Percentiles rank a stretch among this genome's conserved stretches.
Evolutionary conservation across 2,797 vertebrate genomes (phyloP).

Genomic region (Clarias platycephalus): DNA sequence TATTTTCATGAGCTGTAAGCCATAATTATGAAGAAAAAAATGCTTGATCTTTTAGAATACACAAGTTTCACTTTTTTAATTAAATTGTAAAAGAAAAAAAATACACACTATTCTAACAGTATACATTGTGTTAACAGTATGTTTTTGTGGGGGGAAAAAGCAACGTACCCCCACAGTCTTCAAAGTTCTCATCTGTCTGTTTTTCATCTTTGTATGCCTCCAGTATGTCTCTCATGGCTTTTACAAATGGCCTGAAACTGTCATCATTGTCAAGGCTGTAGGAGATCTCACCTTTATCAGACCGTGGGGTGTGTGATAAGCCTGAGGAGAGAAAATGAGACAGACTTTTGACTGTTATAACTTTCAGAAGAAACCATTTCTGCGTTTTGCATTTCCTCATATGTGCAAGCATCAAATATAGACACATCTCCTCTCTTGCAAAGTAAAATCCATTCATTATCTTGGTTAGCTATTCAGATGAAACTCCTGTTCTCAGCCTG

Average conservation of each 20-base stretch:
- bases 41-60: too few species aligned
- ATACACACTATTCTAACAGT: background rate
- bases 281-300: slow-evolving; percentile 86
- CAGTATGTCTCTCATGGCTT: slow-evolving; percentile 70
- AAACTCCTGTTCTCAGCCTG: slow-evolving; percentile 63
- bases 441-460: slow-evolving; percentile 51
- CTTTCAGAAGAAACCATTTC: background rate
- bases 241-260: slow-evolving; percentile 63
- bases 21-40: too few species aligned
- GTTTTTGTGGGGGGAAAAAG: background rate
- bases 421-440: background rate
- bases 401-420: background rate
- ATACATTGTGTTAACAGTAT: too few species aligned
- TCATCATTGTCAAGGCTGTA: slow-evolving; percentile 58
- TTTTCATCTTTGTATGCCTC: slow-evolving; percentile 46
- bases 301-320: slow-evolving; percentile 86
- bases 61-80: too few species aligned
- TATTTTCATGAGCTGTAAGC: too few species aligned
- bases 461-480: slow-evolving; percentile 66
- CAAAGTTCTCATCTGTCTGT: slow-evolving; percentile 70
- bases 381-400: background rate
- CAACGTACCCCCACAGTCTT: slow-evolving; percentile 81
- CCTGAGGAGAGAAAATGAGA: slow-evolving; percentile 70
- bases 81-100: too few species aligned
- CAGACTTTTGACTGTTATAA: background rate